phyloP scores from a whole-genome alignment of 2,888 invertebrate species.

The Eumerus sabulonum region DNA sequence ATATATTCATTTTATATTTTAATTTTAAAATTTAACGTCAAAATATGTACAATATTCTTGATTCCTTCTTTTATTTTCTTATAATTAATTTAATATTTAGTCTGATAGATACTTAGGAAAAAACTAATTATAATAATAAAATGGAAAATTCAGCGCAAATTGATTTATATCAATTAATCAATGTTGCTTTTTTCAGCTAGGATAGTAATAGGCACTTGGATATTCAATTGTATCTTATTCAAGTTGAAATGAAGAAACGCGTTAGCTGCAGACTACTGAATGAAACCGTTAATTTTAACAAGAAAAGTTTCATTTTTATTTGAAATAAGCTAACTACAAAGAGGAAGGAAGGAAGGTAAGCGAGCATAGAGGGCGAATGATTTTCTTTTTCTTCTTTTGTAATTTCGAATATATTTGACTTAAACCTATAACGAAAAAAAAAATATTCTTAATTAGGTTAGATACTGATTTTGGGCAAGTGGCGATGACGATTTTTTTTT shows the following conservation, averaged over 20 bases:
- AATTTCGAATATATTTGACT: too few relatives aligned
- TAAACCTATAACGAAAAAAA: too few relatives aligned
- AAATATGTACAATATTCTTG: constrained; percentile 32
- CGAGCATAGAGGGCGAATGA: too few relatives aligned
- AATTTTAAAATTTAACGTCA: constrained; percentile 45
- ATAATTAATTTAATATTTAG: too few relatives aligned
- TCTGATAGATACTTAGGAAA: too few relatives aligned
- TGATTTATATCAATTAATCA: too few relatives aligned
- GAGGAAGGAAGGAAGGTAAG: neutral
- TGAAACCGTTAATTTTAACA: constrained; percentile 53
- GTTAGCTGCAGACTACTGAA: constrained; percentile 36
- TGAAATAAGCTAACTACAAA: constrained; percentile 46
- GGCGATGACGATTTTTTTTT: too few relatives aligned
- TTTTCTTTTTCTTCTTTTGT: too few relatives aligned
- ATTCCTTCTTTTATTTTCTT: constrained; percentile 5
- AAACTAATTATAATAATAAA: too few relatives aligned
- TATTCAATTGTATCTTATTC: constrained; percentile 22
- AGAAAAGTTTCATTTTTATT: constrained; percentile 38
- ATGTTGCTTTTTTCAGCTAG: constrained; percentile 40
- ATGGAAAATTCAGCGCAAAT: too few relatives aligned
- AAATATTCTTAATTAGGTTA: too few relatives aligned
- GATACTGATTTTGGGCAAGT: too few relatives aligned
- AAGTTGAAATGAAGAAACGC: neutral
- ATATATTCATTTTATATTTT: constrained; percentile 14
- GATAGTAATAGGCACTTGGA: constrained; percentile 65